A percentile compares a stretch with the other conserved stretches of the same genome.
phyloP scores from a whole-genome alignment of 2,888 invertebrate species.

The Tachina lurida region DNA sequence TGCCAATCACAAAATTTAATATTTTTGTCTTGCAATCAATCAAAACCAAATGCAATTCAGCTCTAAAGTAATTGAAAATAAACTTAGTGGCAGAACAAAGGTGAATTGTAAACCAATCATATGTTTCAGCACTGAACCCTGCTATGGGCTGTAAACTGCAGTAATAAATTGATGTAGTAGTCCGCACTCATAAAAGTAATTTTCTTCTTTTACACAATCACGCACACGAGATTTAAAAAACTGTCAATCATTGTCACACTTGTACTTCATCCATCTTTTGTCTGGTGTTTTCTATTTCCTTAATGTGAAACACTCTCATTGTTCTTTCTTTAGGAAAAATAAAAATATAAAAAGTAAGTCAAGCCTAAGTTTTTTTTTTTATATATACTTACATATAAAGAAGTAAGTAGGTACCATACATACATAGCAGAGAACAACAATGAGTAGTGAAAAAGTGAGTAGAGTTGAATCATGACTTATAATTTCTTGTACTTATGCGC shows the following conservation, averaged over 20 bases:
- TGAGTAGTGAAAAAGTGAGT: no score
- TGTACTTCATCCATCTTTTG: background rate
- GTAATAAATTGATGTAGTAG: constrained; percentile 46
- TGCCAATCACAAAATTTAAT: constrained; percentile 15
- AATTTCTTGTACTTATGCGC: no score
- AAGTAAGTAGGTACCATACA: no score
- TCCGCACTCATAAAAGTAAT: constrained; percentile 57
- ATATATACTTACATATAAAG: constrained; percentile 19
- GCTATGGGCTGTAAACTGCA: constrained; percentile 25
- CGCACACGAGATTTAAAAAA: constrained; percentile 57
- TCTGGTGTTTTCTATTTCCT: background rate
- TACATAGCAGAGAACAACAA: no score
- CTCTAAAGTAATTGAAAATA: background rate
- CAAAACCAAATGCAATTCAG: constrained; percentile 49
- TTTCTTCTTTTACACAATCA: constrained; percentile 63
- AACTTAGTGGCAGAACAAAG: constrained; percentile 18
- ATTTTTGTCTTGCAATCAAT: constrained; percentile 54
- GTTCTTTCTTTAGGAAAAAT: background rate
- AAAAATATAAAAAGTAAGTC: background rate
- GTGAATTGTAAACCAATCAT: constrained; percentile 42
- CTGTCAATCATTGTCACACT: constrained; percentile 69
- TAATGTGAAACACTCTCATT: background rate
- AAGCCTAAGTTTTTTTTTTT: constrained; percentile 36
- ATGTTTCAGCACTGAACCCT: constrained; percentile 19
- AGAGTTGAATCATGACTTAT: no score